These are phyloP conservation scores for Carassius auratus DNA, from an alignment of 2,113 vertebrate genomes.

Conservation along the genomic window DNA sequence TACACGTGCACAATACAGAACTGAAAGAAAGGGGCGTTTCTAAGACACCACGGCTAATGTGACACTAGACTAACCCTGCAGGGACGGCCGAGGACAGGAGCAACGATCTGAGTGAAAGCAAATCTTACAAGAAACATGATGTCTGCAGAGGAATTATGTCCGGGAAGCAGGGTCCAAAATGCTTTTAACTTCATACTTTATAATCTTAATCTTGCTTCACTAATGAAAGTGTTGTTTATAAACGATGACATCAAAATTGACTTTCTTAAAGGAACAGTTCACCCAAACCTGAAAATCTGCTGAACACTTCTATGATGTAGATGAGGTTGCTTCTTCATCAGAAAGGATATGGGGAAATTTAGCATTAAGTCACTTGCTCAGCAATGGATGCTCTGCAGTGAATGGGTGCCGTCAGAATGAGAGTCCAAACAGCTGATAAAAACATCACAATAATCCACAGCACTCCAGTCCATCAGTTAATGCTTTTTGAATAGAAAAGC, in stretches of 20 bases:
- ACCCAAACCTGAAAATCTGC: background rate
- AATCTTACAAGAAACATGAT: background rate
- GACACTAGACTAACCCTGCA: constrained; percentile 10
- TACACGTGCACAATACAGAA: constrained; percentile 16
- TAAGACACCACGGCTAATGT: background rate
- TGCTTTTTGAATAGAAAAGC: too few relatives aligned
- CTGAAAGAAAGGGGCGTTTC: background rate
- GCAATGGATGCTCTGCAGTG: background rate
- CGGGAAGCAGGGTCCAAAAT: constrained; percentile 22
- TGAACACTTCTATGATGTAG: background rate
- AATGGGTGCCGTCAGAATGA: background rate
- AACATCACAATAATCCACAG: background rate
- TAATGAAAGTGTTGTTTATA: too few relatives aligned
- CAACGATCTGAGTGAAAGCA: constrained; percentile 34
- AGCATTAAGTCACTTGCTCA: too few relatives aligned
- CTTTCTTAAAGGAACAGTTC: background rate
- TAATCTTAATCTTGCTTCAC: too few relatives aligned
- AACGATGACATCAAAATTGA: too few relatives aligned
- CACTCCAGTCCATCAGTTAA: background rate
- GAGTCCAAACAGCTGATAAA: background rate
- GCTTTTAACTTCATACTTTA: too few relatives aligned
- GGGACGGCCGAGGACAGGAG: constrained; percentile 6
- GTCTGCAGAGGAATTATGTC: background rate
- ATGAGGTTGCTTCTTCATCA: background rate
- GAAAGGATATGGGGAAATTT: background rate